Base-by-base conservation (phyloP, 2,113 vertebrate species). In the Odontophorus gujanensis region DNA sequence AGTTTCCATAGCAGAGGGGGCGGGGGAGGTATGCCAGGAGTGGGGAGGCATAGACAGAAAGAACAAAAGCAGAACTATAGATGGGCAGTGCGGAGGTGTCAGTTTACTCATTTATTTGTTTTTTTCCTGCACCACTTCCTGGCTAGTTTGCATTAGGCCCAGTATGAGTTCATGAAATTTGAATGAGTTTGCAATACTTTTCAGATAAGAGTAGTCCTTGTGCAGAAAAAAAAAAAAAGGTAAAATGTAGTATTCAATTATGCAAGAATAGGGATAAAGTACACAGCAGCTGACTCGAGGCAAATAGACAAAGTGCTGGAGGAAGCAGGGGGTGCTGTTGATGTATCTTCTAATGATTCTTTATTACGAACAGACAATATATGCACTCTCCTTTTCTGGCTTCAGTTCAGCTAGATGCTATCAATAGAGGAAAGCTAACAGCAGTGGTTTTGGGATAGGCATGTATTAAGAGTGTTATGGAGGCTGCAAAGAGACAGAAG, bases 141-240 rank as follows among this genome's bases (percentile, higher is more conserved):
- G 9, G 24, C n/a, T 50, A 50, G 30, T 84, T 83, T 81, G 73
- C 82, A 73, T 85, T 72, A 88, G 43, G 19, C 67, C 21, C 1
- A 12, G 76, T 86, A 62, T 36, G 32, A 42, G 59, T 79, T 90
- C 1, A 95, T 95, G 69, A 95, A 94, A 94, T 88, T 72, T 91
- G 87, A 91, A 94, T 91, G 87, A 95, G 43, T 75, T 91, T 83
- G 74, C 75, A 95, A 45, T 57, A 90, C 76, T 87, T 87, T 94
- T 78, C 30, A 88, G 82, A 19, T 67, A 71, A 93, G 30, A 91
- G 53, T 51, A 53, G 65, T 75, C 40, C 30, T 85, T 83, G 22
- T 3, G 1, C 19, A 83, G 55, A 19, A 45, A 43, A 84, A 77
- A 43, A 43, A 77, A 58, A 38, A 85, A 80, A 67, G 30, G 42